phyloP scores from a whole-genome alignment of 2,797 vertebrate species.

The Morelia viridis region DNA sequence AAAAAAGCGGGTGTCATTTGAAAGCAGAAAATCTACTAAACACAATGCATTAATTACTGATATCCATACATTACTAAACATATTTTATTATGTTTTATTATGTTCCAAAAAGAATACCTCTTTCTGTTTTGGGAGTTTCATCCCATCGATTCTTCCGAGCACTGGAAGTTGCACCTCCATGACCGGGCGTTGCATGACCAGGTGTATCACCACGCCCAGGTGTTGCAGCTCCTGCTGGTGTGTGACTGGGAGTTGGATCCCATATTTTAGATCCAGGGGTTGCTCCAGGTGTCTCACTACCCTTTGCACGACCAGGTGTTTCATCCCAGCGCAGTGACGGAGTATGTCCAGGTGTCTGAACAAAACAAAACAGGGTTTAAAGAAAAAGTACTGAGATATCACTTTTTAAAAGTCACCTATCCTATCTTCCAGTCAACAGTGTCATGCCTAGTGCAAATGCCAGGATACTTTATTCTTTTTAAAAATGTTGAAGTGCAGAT shows the following conservation, averaged over 20 bases:
- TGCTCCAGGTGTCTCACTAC: slow-evolving; percentile 95
- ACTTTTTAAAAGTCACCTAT: neutral
- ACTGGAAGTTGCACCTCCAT: slow-evolving; percentile 92
- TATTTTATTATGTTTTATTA: neutral
- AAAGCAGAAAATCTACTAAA: neutral
- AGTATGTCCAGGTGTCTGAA: slow-evolving; percentile 92
- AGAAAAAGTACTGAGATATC: neutral
- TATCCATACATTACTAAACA: neutral
- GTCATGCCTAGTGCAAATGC: too few species aligned
- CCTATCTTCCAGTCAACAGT: neutral
- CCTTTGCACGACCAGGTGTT: slow-evolving; percentile 95
- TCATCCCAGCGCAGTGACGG: slow-evolving; percentile 98
- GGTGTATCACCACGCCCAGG: slow-evolving; percentile 96
- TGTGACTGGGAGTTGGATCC: slow-evolving; percentile 98
- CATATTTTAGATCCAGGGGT: slow-evolving; percentile 96
- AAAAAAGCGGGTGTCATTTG: neutral
- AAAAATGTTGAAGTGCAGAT: neutral
- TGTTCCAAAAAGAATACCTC: slow-evolving; percentile 72
- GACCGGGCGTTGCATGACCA: slow-evolving; percentile 94
- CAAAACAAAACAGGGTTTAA: neutral
- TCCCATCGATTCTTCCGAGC: slow-evolving; percentile 98
- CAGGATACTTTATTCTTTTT: neutral
- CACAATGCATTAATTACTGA: neutral
- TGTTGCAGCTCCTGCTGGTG: slow-evolving; percentile 93
- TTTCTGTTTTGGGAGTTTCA: slow-evolving; percentile 96